These are phyloP conservation scores for Smittia aterrima DNA, from an alignment of 2,888 invertebrate species.

Conservation along the genomic window DNA sequence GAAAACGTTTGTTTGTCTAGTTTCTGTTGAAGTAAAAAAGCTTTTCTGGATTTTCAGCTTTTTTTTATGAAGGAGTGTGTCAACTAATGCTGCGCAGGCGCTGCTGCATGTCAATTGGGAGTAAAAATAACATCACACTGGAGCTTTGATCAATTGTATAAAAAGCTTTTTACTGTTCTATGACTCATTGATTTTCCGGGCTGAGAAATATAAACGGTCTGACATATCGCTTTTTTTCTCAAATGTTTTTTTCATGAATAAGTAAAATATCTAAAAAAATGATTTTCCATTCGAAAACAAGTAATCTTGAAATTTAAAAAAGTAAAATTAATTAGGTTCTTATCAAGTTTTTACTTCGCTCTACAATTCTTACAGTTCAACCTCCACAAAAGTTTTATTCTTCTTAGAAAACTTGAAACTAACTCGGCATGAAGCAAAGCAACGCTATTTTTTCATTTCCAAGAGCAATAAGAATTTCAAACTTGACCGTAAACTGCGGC, in stretches of 20 bases:
- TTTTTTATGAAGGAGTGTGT: neutral
- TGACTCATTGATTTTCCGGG: slow-evolving; percentile 34
- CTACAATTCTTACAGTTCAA: too few species aligned
- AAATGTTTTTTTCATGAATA: too few species aligned
- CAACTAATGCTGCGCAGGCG: slow-evolving; percentile 22
- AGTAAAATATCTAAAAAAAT: too few species aligned
- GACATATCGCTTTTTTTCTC: neutral
- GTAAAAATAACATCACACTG: neutral
- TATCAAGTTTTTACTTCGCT: too few species aligned
- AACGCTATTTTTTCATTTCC: too few species aligned
- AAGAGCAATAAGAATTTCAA: neutral
- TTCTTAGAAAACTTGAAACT: too few species aligned
- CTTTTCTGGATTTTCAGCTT: neutral
- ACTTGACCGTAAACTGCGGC: slow-evolving; percentile 21
- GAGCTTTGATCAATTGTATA: slow-evolving; percentile 36
- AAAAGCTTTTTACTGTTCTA: slow-evolving; percentile 20
- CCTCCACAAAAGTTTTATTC: too few species aligned
- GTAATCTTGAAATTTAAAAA: too few species aligned
- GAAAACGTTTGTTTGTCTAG: neutral
- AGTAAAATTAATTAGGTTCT: too few species aligned
- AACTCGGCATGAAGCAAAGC: too few species aligned
- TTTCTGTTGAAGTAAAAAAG: neutral
- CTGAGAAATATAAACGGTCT: neutral
- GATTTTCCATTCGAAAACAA: too few species aligned
- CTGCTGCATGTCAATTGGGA: neutral